Evolutionary conservation across 2,888 invertebrate genomes (phyloP), one percentile per base, ranked within the genome.

Genomic region (Epistrophella euchroma): DNA sequence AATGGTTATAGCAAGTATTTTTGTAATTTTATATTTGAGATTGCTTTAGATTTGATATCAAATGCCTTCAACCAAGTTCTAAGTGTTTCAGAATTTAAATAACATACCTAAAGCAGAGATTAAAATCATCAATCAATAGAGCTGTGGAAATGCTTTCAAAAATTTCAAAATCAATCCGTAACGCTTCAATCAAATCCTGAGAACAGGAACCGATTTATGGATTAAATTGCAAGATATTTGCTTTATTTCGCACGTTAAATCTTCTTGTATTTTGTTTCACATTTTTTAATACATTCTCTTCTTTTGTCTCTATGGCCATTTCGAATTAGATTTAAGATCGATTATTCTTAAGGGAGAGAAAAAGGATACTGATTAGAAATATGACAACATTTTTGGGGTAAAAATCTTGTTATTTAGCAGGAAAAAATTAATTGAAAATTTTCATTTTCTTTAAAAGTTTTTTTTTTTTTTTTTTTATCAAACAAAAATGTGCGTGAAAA

Each of bases 301-400:
- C n/a, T n/a, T 10, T 56, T 32, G 47, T 17, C 4, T 32, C 10
- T 45, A 17, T 9, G 43, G 52, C 35, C 74, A 56, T 79, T 79
- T 84, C 40, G 22, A 60, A 60, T 60, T 15, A 15, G 15, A 60
- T 60, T 37, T 22, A 40, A 37, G 3, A 60, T 60, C 22, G 70
- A 84, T 84, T 84, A 77, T 52, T 73, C 22, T 35, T 22, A 10
- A 19, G 25, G 45, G 62, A 62, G 17, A 52, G 52, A 73, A 19
- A 60, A n/a, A 4, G 13, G 37, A 15, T 37, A 40, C 28, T 52
- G 15, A n/a, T 28, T 52, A 28, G n/a, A 52, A 22, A 37, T 22
- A 40, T 60, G 37, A 40, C 10, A 60, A 40, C 3, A 9, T 22
- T 40, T 37, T 56, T 40, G 25, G 45, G 50, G 56, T 83, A 62